Percentiles rank a stretch among this genome's conserved stretches.
Conservation (phyloP, 2,113 vertebrate species). For the Terrapene triunguis region DNA sequence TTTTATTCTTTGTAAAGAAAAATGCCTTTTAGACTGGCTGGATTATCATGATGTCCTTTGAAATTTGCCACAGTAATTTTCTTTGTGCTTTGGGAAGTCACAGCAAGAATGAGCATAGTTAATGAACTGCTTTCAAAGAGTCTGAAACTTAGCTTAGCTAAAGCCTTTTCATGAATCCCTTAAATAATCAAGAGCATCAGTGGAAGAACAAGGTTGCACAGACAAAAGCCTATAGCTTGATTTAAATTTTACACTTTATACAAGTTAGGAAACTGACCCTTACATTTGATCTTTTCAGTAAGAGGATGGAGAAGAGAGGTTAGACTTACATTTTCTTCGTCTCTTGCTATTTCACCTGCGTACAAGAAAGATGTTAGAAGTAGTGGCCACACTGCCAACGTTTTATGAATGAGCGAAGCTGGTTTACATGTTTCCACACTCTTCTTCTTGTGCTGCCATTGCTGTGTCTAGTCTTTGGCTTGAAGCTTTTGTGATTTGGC, state of each 20-base stretch:
- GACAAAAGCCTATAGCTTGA: background rate
- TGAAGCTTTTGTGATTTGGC: background rate
- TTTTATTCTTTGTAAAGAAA: constrained; percentile 13
- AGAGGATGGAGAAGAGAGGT: background rate
- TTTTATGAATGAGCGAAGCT: background rate
- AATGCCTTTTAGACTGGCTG: background rate
- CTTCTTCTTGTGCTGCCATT: background rate
- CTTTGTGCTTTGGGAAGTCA: background rate
- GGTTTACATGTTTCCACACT: background rate
- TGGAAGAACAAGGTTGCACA: background rate
- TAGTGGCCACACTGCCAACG: background rate
- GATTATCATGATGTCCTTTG: constrained; percentile 17
- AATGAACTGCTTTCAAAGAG: constrained; percentile 31
- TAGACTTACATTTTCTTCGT: background rate
- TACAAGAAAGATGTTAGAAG: background rate
- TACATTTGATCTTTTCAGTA: background rate
- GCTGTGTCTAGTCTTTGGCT: background rate
- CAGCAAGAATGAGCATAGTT: background rate
- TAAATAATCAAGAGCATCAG: background rate
- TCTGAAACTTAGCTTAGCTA: background rate
- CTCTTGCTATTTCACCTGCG: background rate
- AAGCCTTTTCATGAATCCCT: background rate
- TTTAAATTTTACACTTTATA: background rate
- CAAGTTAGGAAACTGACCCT: background rate
- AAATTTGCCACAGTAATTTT: constrained; percentile 42